Evolutionary conservation across 92 coral and sea anemone species (phyloP), one percentile per base, ranked within the genome.

Genomic region (Hydrozoanthus gracilis): DNA sequence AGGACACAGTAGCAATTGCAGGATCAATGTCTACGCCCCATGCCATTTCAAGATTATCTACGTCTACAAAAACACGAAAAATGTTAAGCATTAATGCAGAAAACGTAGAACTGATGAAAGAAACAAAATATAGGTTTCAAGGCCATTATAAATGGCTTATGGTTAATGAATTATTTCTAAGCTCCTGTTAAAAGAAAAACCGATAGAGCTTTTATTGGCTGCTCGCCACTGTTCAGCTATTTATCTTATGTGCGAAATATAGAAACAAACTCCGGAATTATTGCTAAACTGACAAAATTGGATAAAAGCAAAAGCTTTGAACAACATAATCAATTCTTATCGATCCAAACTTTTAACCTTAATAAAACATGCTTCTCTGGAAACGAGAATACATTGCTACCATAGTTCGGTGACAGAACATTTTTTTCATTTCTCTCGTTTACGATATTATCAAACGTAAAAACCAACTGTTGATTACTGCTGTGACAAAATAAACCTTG

Each of bases 1-100:
- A 82, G 47, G 94, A 89, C 18, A 97, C 95, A 93, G 94, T 97
- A 3, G 98, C 89, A 50, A 91, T 83, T 5, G 91, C 94, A 15
- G 99, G 98, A 9, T 97, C 99, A 56, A 92, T 91, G 88, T 97
- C 98, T 44, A 97, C 98, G 67, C 99, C 99, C 99, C 99, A 97
- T 1, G 98, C 95, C 88, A 97, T 82, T 92, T 97, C 98, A 66
- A 97, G 88, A 15, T 92, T 89, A 39, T 95, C 93, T 44, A 95
- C 83, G 75, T 95, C 99, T 97, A 80, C 71, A 76, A 66, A 8
- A 27, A 27, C 49, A 35, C 64, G 35, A 78, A 54, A 2, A 18
- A 13, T 44, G 35, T 35, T 3, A 72, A 72, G 5, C 9, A 20
- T 4, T 2, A 72, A 11, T 8, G 46, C 27, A 46, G 4, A 45